Base-by-base conservation (phyloP, 2,888 invertebrate genomes). In the Epinotia ramella region DNA sequence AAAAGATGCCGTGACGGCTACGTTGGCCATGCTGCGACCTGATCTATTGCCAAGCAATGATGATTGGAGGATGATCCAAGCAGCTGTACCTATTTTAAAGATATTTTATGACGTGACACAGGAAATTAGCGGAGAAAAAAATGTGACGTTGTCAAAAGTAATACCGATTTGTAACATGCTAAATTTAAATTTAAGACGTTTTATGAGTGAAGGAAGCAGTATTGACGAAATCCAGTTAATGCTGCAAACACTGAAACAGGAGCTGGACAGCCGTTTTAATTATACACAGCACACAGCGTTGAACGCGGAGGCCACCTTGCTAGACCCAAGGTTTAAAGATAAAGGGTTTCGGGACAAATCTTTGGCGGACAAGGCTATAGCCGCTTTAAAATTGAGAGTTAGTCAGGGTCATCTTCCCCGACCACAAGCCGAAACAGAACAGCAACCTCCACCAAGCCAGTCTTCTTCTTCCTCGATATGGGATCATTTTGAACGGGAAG, bases 1-100 rank as follows among this genome's bases (percentile, higher is more conserved):
- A 44, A 78, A 78, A 69, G 74, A 78, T 44, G 73, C 73, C 53
- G 62, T 77, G 12, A 77, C 73, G 33, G 63, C 77, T 33, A 75
- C 78, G n/a, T 20, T 76, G 44, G 73, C 77, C 9, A 40, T 77
- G 24, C 44, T 65, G 49, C 66, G 73, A 60, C 40, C 56, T 62
- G 78, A 78, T 12, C 62, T 78, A 11, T 49, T 74, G 59, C 57
- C 73, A 20, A 62, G 49, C 9, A 46, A 24, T 56, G 62, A 70
- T 33, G 75, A 78, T 62, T 75, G 77, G 74, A 49, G 44, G 28
- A 65, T 69, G 33, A 69, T 76, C 20, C 60, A 76, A 76, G 69
- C 62, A 20, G 73, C 70, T 18, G 57, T 77, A 18, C 72, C 74
- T 53, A 73, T 76, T 56, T 57, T 76, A 60, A 73, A 77, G 66